These are phyloP conservation scores for Dallia pectoralis DNA, from an alignment of 2,797 vertebrate genomes.

Conservation along the genomic window DNA sequence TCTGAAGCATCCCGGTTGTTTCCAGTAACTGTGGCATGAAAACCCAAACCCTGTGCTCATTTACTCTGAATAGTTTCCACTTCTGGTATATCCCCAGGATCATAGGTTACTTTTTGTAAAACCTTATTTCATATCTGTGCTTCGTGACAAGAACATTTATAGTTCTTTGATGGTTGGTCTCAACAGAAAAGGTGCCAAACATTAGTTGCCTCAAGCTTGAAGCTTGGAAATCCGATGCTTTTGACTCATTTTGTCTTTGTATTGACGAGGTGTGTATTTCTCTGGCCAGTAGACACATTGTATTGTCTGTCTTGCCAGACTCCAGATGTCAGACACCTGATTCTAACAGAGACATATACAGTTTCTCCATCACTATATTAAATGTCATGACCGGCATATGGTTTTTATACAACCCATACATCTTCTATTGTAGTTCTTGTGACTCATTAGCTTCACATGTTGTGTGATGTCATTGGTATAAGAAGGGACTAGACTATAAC, in stretches of 20 bases:
- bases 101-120: not conserved
- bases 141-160: not conserved
- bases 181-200: not conserved
- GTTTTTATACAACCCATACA: constrained; percentile 26
- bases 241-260: constrained; percentile 57
- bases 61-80: not conserved
- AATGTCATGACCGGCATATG: constrained; percentile 3
- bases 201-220: not conserved
- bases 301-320: constrained; percentile 45
- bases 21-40: not conserved
- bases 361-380: not conserved
- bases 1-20: not conserved
- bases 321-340: constrained; percentile 52
- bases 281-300: constrained; percentile 43
- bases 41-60: not conserved
- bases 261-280: constrained; percentile 49
- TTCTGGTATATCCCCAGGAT: not conserved
- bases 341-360: not conserved
- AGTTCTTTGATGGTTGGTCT: not conserved
- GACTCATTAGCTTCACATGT: constrained; percentile 34
- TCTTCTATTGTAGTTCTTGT: constrained; percentile 21
- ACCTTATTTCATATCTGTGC: not conserved
- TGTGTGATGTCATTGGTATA: not conserved
- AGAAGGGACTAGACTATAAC: too few relatives aligned
- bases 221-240: constrained; percentile 50